Conservation (phyloP, 2,888 invertebrate genomes). For the Pecten maximus region DNA sequence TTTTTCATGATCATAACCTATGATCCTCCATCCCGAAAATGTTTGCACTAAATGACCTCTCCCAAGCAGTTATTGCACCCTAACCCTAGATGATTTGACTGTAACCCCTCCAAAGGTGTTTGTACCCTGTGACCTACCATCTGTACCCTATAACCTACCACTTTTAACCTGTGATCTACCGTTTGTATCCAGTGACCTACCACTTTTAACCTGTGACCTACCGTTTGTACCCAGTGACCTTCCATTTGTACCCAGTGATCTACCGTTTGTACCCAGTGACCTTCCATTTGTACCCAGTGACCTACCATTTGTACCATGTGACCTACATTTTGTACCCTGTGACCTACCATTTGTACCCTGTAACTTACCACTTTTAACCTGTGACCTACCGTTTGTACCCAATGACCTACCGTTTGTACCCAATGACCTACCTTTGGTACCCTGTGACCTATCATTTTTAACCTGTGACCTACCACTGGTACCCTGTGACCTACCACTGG, state of each 20-base stretch:
- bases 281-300: constrained; percentile 4
- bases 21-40: not conserved
- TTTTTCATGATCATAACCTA: not conserved
- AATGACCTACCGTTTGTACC: constrained; percentile 8
- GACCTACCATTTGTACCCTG: not conserved
- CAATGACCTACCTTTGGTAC: not conserved
- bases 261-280: not conserved
- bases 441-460: not conserved
- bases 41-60: not conserved
- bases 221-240: not conserved
- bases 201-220: not conserved
- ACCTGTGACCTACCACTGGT: not conserved
- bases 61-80: no score
- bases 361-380: not conserved
- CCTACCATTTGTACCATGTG: not conserved
- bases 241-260: not conserved
- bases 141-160: not conserved
- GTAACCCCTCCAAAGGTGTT: not conserved
- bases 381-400: constrained; percentile 1
- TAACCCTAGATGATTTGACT: no score
- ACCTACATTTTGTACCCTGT: not conserved
- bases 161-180: not conserved
- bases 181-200: not conserved
- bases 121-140: constrained; percentile 19
- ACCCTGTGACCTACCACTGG: not conserved